These are phyloP conservation scores for Drosophila meridiana DNA, from an alignment of 2,888 invertebrate genomes.

Conservation along the genomic window DNA sequence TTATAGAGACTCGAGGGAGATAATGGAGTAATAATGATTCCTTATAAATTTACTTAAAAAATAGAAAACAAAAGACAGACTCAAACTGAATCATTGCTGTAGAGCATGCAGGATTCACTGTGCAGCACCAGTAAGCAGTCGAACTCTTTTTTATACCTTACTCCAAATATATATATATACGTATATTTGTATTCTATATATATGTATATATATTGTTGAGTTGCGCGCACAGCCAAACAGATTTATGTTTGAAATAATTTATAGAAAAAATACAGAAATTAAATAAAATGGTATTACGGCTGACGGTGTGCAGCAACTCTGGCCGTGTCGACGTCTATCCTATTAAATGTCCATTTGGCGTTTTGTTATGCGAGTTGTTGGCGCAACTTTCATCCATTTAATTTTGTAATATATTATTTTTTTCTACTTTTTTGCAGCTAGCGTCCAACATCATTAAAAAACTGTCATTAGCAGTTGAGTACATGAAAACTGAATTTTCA, in stretches of 20 bases:
- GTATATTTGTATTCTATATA: background rate
- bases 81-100: background rate
- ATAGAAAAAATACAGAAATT: constrained; percentile 74
- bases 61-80: too few relatives aligned
- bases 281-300: constrained; percentile 73
- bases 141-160: constrained; percentile 32
- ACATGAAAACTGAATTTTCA: constrained; percentile 80
- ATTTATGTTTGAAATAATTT: constrained; percentile 77
- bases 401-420: constrained; percentile 54
- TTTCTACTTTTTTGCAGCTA: constrained; percentile 29
- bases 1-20: background rate
- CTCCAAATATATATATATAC: constrained; percentile 5
- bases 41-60: too few relatives aligned
- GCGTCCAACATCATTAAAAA: constrained; percentile 78
- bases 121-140: constrained; percentile 7
- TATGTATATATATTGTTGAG: constrained; percentile 9
- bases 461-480: constrained; percentile 81
- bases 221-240: constrained; percentile 44
- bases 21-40: too few relatives aligned
- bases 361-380: constrained; percentile 75
- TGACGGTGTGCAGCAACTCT: constrained; percentile 19
- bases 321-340: constrained; percentile 68
- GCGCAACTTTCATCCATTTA: constrained; percentile 76
- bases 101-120: constrained; percentile 13
- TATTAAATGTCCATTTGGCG: constrained; percentile 78